Evolutionary conservation across 2,888 invertebrate genomes (phyloP), one percentile per base, ranked within the genome.

Genomic region (Cosmorhoe ocellata): DNA sequence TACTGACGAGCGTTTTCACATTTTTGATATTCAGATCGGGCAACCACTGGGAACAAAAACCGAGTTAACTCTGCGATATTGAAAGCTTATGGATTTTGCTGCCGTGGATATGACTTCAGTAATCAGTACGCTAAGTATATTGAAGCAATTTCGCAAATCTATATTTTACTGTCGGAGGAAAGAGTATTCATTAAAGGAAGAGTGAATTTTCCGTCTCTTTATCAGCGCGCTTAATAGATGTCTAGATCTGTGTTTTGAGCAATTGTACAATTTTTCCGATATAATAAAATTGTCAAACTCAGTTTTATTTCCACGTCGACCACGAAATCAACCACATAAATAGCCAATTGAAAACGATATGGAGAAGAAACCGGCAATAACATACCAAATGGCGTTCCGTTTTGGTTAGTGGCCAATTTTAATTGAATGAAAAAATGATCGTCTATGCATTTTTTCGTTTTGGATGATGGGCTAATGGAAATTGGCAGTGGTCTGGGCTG

Each of bases 391-490:
- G 66, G 70, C 71, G 63, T 70, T 70, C 69, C 76, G 73, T 76
- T 81, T 81, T 83, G 83, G 84, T 89, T 74, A 73, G 76, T 67
- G 64, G 87, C 87, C 89, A 89, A 87, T 89, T 84, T 89, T 87
- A 90, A 89, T 90, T 89, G 89, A 90, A 89, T 88, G 80, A 87
- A 90, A 90, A 90, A 89, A 84, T 86, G 84, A 84, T 87, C 84
- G 86, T 84, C 86, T 84, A 83, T 87, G 85, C 87, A 81, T 84
- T 88, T 90, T 88, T 90, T 88, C 87, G 86, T 86, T 88, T 89
- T 87, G 88, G 83, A 83, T 88, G 89, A 90, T 87, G 86, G 83
- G 88, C 80, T 89, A 89, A 89, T 89, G 90, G 89, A 89, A 89
- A 90, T 89, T 90, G 90, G 90, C 89, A 90, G 79, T 86, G 85